Evolutionary conservation across 2,888 invertebrate species (phyloP).

Genomic region (Cryptus viduatorius): DNA sequence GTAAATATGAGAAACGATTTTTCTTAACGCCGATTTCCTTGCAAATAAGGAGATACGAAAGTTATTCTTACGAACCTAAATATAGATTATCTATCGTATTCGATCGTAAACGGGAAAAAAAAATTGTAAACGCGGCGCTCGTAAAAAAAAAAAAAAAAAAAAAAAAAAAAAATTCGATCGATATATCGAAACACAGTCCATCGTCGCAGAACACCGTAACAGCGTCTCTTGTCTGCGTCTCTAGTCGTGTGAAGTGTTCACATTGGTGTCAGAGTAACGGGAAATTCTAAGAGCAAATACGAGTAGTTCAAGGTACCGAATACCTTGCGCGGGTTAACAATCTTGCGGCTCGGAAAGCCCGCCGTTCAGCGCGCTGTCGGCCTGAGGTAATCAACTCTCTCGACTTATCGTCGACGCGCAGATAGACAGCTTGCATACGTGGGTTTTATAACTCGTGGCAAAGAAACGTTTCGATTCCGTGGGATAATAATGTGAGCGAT

Average conservation of each 20-base stretch:
- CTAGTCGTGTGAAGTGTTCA: background rate
- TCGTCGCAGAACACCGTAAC: background rate
- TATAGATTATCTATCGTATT: background rate
- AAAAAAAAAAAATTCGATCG: too few relatives aligned
- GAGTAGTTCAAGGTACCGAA: constrained; percentile 48
- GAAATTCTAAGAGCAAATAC: constrained; percentile 53
- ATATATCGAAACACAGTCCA: background rate
- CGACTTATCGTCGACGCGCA: constrained; percentile 21
- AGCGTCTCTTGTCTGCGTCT: background rate
- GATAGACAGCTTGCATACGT: constrained; percentile 1
- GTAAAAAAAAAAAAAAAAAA: too few relatives aligned
- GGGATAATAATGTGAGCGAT: background rate
- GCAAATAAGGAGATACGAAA: constrained; percentile 3
- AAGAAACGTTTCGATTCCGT: constrained; percentile 1
- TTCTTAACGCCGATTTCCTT: constrained; percentile 3
- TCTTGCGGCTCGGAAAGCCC: constrained; percentile 35
- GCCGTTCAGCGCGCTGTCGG: constrained; percentile 6
- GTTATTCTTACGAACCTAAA: background rate
- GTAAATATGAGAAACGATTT: background rate
- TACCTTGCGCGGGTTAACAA: constrained; percentile 25
- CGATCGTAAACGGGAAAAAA: background rate
- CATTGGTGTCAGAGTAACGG: constrained; percentile 45
- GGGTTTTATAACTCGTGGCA: background rate
- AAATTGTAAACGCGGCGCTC: background rate
- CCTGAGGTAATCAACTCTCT: constrained; percentile 22